Evolutionary conservation across 1,140 invertebrate genomes (phyloP).

Genomic region (Tribolium castaneum): DNA sequence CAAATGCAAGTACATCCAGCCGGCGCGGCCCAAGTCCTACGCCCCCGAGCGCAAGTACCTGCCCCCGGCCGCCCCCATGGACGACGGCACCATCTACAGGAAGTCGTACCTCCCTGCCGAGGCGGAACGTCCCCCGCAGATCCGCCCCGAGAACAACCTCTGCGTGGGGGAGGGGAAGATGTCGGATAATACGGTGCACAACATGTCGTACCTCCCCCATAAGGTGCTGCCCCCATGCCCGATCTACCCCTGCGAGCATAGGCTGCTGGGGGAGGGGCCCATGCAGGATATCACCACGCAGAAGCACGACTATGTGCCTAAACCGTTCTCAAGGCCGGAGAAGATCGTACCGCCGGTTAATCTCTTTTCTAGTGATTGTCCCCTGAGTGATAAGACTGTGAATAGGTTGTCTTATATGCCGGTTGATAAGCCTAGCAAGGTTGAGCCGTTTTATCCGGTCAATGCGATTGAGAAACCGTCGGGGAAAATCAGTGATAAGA

Average conservation of each 20-base stretch:
- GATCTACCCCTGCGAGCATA: slow-evolving; percentile 62
- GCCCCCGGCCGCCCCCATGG: slow-evolving; percentile 66
- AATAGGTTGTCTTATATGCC: slow-evolving; percentile 68
- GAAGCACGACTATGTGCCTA: slow-evolving; percentile 78
- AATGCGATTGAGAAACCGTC: slow-evolving; percentile 66
- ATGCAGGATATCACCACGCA: slow-evolving; percentile 78
- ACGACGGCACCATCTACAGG: slow-evolving; percentile 70
- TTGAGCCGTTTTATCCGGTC: slow-evolving; percentile 63
- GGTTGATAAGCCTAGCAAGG: slow-evolving; percentile 63
- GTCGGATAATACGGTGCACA: slow-evolving; percentile 68
- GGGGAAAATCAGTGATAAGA: slow-evolving; percentile 69
- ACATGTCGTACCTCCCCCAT: slow-evolving; percentile 69
- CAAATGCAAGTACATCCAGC: slow-evolving; percentile 71
- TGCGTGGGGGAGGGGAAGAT: slow-evolving; percentile 64
- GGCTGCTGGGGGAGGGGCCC: slow-evolving; percentile 69
- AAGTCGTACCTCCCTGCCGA: slow-evolving; percentile 69
- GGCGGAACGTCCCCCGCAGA: slow-evolving; percentile 55
- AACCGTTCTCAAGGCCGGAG: slow-evolving; percentile 64
- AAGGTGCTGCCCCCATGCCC: slow-evolving; percentile 61
- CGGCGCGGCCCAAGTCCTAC: slow-evolving; percentile 67
- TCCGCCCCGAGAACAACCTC: slow-evolving; percentile 63
- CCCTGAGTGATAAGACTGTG: slow-evolving; percentile 65
- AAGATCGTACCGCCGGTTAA: slow-evolving; percentile 64
- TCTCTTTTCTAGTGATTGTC: slow-evolving; percentile 63
- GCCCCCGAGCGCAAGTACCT: slow-evolving; percentile 67